Evolutionary conservation across 2,888 invertebrate genomes (phyloP), one percentile per base, ranked within the genome.

Genomic region (Iphiclides podalirius): DNA sequence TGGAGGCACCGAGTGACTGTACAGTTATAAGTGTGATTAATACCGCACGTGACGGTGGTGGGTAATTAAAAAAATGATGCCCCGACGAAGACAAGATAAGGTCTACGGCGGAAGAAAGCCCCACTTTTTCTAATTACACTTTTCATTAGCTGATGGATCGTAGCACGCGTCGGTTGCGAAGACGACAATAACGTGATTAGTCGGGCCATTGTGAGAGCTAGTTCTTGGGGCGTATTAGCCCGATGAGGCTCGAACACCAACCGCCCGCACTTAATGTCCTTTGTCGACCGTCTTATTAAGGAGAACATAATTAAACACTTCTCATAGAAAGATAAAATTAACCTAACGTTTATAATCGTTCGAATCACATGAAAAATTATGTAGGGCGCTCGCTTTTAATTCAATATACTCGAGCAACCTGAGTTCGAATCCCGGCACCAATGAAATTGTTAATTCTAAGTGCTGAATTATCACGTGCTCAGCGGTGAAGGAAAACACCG

Each of bases 81-180:
- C 71, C 77, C 75, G 80, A 78, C 77, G 81, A 87, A 87, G 86
- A 85, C 79, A 86, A 86, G 88, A 86, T 87, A 87, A 87, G 80
- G 75, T 76, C n/a, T n/a, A n/a, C n/a, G n/a, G n/a, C 77, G 85
- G 85, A 87, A 87, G 87, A 87, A 83, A 84, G 78, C 73, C 53
- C 75, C 85, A 85, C 80, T 83, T 79, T 31, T 85, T 81, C 76
- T 86, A 84, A 88, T 87, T 85, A 84, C 81, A 57, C 73, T 74
- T 85, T 51, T 84, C 88, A 88, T 87, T 88, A 88, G 87, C 75
- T 88, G 88, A 88, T 88, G 84, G 82, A 78, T 74, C 64, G 59
- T 56, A 62, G 58, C 58, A 60, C 60, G 60, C 61, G 58, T 57
- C 52, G 52, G 58, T 49, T 60, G 49, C 38, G 47, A 47, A 46